Conservation (phyloP, 2,797 vertebrate genomes). For the Eulemur mongoz region DNA sequence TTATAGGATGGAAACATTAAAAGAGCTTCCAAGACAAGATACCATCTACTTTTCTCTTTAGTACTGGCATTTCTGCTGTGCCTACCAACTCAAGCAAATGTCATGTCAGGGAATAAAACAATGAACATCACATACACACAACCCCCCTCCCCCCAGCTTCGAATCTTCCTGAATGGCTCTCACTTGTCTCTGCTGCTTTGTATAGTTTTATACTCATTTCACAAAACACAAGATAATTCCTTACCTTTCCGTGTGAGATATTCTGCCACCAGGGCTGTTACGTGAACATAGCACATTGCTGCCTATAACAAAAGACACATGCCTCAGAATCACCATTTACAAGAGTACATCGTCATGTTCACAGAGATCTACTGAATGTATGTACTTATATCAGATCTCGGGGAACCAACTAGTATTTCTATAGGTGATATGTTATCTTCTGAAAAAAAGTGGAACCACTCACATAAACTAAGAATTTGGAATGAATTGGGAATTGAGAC, state of each 20-base stretch:
- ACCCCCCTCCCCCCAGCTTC: background rate
- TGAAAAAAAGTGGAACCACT: background rate
- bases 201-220: background rate
- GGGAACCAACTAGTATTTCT: background rate
- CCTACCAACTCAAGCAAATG: background rate
- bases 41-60: background rate
- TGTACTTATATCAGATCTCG: background rate
- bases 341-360: background rate
- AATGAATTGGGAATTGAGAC: background rate
- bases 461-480: background rate
- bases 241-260: constrained; percentile 97
- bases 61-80: background rate
- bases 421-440: background rate
- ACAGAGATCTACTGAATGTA: background rate
- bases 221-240: background rate
- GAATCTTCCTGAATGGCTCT: background rate
- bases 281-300: constrained; percentile 98
- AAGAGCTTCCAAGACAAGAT: background rate
- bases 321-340: background rate
- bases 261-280: constrained; percentile 97
- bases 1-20: background rate
- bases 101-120: background rate
- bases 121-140: background rate
- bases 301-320: constrained; percentile 86
- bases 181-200: background rate